Percentiles rank a stretch among this genome's conserved stretches.
Conservation (phyloP, 2,888 invertebrate species). For the Tachystola acroxantha region DNA sequence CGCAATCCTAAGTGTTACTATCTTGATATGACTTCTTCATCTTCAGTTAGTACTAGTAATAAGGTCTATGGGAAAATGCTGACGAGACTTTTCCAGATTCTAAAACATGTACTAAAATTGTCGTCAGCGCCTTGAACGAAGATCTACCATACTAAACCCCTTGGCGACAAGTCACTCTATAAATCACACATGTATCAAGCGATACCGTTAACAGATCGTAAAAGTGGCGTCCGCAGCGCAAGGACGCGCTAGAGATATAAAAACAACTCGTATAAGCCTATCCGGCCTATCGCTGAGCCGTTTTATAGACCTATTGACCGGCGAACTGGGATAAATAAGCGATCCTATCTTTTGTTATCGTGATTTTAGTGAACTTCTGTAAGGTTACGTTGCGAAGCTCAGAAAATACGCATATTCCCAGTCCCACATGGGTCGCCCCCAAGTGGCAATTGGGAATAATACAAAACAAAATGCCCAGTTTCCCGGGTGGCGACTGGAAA, state of each 20-base stretch:
- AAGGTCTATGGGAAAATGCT: too few relatives aligned
- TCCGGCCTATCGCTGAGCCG: slow-evolving; percentile 19
- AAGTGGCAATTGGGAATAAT: too few relatives aligned
- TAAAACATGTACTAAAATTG: too few relatives aligned
- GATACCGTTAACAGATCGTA: slow-evolving; percentile 10
- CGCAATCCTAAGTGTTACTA: too few relatives aligned
- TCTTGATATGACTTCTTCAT: too few relatives aligned
- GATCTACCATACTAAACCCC: not conserved
- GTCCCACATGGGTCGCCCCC: too few relatives aligned
- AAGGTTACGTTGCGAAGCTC: not conserved
- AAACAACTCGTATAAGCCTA: slow-evolving; percentile 24
- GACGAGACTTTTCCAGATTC: too few relatives aligned
- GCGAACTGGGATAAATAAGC: slow-evolving; percentile 23
- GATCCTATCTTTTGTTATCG: slow-evolving; percentile 28
- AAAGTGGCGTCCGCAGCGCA: slow-evolving; percentile 4
- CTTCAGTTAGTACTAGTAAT: too few relatives aligned
- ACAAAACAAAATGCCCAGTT: too few relatives aligned
- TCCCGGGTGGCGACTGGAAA: too few relatives aligned
- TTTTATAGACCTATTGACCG: slow-evolving; percentile 31
- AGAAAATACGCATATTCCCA: too few relatives aligned
- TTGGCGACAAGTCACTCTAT: not conserved
- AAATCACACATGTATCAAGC: slow-evolving; percentile 4
- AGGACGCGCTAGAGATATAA: slow-evolving; percentile 5
- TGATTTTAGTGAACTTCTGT: slow-evolving; percentile 12
- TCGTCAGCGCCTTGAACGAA: too few relatives aligned